Conservation (phyloP, 2,888 invertebrate genomes). For the Fragum sueziense region DNA sequence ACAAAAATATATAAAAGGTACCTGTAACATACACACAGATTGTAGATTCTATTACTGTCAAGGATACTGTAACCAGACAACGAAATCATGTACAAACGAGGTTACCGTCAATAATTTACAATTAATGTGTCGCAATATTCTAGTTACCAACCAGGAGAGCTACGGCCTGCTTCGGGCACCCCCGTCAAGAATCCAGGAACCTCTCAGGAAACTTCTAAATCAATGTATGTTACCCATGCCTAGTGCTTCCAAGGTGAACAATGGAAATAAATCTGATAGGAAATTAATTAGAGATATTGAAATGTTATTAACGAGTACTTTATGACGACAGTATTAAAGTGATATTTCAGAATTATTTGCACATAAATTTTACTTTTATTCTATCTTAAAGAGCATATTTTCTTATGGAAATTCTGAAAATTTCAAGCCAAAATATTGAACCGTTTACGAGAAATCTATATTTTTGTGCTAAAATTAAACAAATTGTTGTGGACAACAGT, state of each 20-base stretch:
- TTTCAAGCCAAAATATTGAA: too few relatives aligned
- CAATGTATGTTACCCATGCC: neutral
- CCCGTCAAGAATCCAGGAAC: neutral
- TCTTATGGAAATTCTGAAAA: too few relatives aligned
- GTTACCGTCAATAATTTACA: neutral
- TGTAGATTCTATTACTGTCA: neutral
- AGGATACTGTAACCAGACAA: neutral
- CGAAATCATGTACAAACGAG: neutral
- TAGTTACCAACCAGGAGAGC: neutral
- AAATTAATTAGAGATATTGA: too few relatives aligned
- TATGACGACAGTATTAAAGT: too few relatives aligned
- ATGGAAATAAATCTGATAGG: slow-evolving; percentile 1
- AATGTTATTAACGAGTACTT: too few relatives aligned
- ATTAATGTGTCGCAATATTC: neutral
- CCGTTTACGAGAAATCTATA: too few relatives aligned
- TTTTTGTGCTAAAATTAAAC: too few relatives aligned
- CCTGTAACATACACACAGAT: neutral
- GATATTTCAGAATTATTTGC: too few relatives aligned
- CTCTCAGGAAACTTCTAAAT: neutral
- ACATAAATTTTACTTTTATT: too few relatives aligned
- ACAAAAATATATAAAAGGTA: neutral
- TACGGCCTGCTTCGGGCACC: slow-evolving; percentile 5
- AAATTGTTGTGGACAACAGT: too few relatives aligned
- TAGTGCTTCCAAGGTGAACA: neutral
- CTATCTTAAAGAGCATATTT: too few relatives aligned